phyloP scores from a whole-genome alignment of 1,140 invertebrate genomes.

The Aricia agestis region DNA sequence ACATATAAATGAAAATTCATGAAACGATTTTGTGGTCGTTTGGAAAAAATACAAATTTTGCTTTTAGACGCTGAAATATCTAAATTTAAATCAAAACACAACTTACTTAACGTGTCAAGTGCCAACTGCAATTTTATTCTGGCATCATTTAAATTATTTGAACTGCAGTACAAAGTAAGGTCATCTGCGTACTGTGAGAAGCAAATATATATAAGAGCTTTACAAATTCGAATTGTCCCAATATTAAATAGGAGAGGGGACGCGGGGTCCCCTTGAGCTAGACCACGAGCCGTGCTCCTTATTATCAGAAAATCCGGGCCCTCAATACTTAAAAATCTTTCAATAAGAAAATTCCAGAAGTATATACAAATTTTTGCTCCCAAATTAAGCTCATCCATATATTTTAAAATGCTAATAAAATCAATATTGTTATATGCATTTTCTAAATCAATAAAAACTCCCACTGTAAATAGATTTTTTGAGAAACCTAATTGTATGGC shows the following conservation, averaged over 20 bases:
- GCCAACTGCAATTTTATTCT: constrained; percentile 21
- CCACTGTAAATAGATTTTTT: constrained; percentile 30
- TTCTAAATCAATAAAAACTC: constrained; percentile 38
- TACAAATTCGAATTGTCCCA: constrained; percentile 25
- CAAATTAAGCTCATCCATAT: constrained; percentile 29
- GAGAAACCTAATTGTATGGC: constrained; percentile 36
- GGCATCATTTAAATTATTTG: constrained; percentile 18
- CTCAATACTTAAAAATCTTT: constrained; percentile 31
- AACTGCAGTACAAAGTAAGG: constrained; percentile 28
- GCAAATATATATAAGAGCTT: constrained; percentile 21
- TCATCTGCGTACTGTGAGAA: constrained; percentile 36
- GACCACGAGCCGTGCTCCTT: constrained; percentile 29
- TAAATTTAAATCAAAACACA: no score
- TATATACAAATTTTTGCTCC: constrained; percentile 28
- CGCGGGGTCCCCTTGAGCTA: constrained; percentile 38
- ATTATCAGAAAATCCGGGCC: background rate
- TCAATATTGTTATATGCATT: constrained; percentile 37
- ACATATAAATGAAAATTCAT: no score
- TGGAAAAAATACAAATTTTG: no score
- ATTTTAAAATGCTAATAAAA: constrained; percentile 22
- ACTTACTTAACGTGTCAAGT: no score
- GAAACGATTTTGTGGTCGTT: no score
- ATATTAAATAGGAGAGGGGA: constrained; percentile 39
- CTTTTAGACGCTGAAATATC: no score
- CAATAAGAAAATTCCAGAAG: constrained; percentile 33